These are phyloP conservation scores for Mystacides longicornis DNA, from an alignment of 2,888 invertebrate genomes.

Conservation along the genomic window DNA sequence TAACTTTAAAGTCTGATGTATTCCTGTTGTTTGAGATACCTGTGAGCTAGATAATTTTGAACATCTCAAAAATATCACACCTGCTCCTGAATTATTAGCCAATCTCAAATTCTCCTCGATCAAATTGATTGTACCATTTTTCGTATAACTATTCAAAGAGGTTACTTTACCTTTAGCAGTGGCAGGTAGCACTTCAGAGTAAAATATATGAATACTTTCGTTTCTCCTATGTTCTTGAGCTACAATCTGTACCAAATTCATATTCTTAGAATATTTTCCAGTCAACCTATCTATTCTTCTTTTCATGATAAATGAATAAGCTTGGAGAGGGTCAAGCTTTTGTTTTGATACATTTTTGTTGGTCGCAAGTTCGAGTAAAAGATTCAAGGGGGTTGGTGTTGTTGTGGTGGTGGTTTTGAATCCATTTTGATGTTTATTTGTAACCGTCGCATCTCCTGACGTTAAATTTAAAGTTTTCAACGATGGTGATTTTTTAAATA, in stretches of 20 bases:
- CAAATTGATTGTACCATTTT: constrained; percentile 5
- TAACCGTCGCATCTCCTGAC: background rate
- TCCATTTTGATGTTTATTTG: background rate
- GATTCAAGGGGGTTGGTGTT: constrained; percentile 20
- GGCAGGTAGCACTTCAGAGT: constrained; percentile 12
- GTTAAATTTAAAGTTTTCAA: background rate
- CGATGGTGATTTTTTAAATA: background rate
- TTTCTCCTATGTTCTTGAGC: constrained; percentile 9
- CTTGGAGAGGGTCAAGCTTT: constrained; percentile 23
- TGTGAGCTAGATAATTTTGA: constrained; percentile 14
- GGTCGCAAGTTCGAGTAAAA: constrained; percentile 10
- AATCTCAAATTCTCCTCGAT: constrained; percentile 18
- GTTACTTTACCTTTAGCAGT: background rate
- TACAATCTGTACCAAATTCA: background rate
- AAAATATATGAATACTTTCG: constrained; percentile 20
- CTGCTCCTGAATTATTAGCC: constrained; percentile 18
- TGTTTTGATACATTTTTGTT: constrained; percentile 8
- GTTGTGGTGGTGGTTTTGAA: constrained; percentile 12
- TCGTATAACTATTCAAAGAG: background rate
- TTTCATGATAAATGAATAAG: constrained; percentile 22
- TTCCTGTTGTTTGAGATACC: constrained; percentile 15
- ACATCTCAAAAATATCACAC: constrained; percentile 18
- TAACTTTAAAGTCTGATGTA: constrained; percentile 13
- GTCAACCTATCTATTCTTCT: constrained; percentile 18
- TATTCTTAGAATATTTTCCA: constrained; percentile 1